Base-by-base conservation (phyloP, 2,888 invertebrate genomes). In the Lysandra bellargus region DNA sequence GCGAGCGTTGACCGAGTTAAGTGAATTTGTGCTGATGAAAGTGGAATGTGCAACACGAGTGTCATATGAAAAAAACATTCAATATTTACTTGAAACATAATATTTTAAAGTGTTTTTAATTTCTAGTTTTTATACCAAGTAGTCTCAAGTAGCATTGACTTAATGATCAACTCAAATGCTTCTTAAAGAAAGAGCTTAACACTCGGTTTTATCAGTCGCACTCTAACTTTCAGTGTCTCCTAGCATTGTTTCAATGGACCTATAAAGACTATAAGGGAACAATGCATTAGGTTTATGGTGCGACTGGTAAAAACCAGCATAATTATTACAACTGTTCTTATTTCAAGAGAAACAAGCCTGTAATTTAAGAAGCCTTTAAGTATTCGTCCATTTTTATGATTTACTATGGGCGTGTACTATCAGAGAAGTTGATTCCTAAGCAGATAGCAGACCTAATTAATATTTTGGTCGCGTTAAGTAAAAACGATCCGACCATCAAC, bases 1-100 rank as follows among this genome's bases (percentile, higher is more conserved):
- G 76, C 76, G 53, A 57, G 76, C 53, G 57, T 23, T 76, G 76
- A 53, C 76, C 76, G 76, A 76, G 76, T 76, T 76, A 76, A 75
- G 74, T 75, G 75, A 44, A 49, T 23, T 44, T 75, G 75, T 75
- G 75, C 49, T 75, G 23, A 75, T 75, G 75, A 49, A 75, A 75
- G 75, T 30, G 76, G 49, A 53, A 53, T 57, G 57, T 53, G 40
- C 78, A 49, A 23, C 69, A 49, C 77, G 60, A 78, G 30, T 77
- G 37, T 7, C 40, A 73, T 37, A 73, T 75, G 33, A 69, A 69
- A 69, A 40, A 33, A 79, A 40, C 30, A 69, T 12, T 33, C 33
- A 61, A 30, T 30, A 69, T 69, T 69, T 69, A 69, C 33, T 69
- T 69, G 4, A 69, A 69, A 33, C 17, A 69, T 17, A 33, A 37